A percentile compares a stretch with the other conserved stretches of the same genome.
These are phyloP conservation scores for Lepidostoma basale DNA, from an alignment of 1,140 invertebrate species.

Conservation along the genomic window DNA sequence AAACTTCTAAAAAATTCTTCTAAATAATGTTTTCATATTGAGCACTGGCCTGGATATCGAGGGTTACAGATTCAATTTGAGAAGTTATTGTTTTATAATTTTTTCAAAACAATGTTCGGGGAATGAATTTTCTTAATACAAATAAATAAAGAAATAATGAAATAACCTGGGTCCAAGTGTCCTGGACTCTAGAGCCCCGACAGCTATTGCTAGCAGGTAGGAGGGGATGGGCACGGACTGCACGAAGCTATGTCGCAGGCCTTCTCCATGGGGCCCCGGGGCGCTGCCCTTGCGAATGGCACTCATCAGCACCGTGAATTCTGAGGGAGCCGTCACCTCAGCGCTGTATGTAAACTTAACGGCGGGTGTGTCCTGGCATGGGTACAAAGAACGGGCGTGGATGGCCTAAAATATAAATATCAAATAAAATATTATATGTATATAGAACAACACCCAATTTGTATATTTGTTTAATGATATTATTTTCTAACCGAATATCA, in stretches of 20 bases:
- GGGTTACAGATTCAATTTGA: too few species aligned
- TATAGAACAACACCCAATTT: too few species aligned
- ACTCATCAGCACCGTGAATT: slow-evolving; percentile 89
- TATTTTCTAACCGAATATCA: too few species aligned
- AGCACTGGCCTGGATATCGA: too few species aligned
- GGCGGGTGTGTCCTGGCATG: slow-evolving; percentile 93
- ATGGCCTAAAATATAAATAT: slow-evolving; percentile 71
- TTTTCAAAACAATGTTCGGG: too few species aligned
- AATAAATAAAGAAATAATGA: not conserved
- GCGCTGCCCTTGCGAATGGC: slow-evolving; percentile 68
- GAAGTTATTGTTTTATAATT: too few species aligned
- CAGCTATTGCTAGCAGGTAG: slow-evolving; percentile 86
- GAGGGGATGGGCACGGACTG: slow-evolving; percentile 80
- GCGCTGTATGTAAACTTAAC: slow-evolving; percentile 89
- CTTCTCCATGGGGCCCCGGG: slow-evolving; percentile 51
- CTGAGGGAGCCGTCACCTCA: slow-evolving; percentile 75
- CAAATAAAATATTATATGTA: slow-evolving; percentile 32
- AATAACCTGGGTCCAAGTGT: slow-evolving; percentile 72
- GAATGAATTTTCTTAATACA: not conserved
- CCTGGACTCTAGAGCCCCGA: slow-evolving; percentile 79
- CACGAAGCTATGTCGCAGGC: slow-evolving; percentile 67
- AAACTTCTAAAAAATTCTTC: too few species aligned
- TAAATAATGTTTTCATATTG: too few species aligned
- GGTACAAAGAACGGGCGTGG: slow-evolving; percentile 84
- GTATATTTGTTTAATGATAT: too few species aligned